Conservation (phyloP, 2,113 vertebrate species). For the Centropus bengalensis region DNA sequence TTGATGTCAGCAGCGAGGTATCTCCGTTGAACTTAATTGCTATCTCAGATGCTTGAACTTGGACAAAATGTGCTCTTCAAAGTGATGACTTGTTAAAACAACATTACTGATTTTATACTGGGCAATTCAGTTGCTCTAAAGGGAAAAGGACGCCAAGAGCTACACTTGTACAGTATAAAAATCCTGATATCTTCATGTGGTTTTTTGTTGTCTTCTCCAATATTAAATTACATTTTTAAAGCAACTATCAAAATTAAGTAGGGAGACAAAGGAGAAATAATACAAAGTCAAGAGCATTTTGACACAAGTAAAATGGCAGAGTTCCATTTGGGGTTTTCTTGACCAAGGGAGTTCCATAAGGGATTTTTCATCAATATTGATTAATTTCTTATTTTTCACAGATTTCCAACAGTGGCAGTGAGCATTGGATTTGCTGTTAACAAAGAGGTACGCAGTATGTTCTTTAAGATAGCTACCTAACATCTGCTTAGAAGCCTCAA, state of each 20-base stretch:
- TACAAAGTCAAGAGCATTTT: not conserved
- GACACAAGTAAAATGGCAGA: not conserved
- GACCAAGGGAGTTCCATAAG: not conserved
- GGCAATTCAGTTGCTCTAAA: not conserved
- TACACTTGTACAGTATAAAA: not conserved
- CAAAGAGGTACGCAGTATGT: slow-evolving; percentile 80
- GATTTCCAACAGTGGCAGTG: slow-evolving; percentile 87
- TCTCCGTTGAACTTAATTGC: not conserved
- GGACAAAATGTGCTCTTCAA: not conserved
- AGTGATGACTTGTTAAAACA: not conserved
- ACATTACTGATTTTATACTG: not conserved
- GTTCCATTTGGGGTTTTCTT: not conserved
- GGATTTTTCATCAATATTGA: not conserved
- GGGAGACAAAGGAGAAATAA: not conserved
- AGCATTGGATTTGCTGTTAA: slow-evolving; percentile 90
- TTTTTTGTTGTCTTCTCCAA: not conserved
- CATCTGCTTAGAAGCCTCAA: slow-evolving; percentile 12
- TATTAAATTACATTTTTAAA: not conserved
- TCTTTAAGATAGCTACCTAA: slow-evolving; percentile 53
- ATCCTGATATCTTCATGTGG: not conserved
- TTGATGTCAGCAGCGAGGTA: not conserved
- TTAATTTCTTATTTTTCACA: slow-evolving; percentile 54
- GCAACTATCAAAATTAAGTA: not conserved
- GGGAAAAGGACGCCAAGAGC: not conserved
- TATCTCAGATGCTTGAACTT: not conserved